phyloP scores from a whole-genome alignment of 2,888 invertebrate species.

The Andrena bucephala region DNA sequence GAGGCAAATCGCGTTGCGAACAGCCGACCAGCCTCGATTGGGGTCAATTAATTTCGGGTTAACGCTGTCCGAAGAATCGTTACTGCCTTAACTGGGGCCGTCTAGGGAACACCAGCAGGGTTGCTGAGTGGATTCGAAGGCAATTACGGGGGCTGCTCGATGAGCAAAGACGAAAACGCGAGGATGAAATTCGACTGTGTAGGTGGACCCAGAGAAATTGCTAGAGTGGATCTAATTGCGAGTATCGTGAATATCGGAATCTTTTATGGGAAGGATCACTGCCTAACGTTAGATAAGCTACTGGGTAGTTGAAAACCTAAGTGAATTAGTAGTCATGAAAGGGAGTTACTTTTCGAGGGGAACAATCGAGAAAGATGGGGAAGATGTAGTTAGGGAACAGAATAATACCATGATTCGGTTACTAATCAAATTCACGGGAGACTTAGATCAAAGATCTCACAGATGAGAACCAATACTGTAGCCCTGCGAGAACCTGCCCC shows the following conservation, averaged over 20 bases:
- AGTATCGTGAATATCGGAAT: too few species aligned
- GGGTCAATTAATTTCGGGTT: conserved; percentile 64
- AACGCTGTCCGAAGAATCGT: conserved; percentile 56
- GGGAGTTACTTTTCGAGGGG: not conserved
- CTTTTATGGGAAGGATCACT: not conserved
- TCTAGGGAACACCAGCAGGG: conserved; percentile 5
- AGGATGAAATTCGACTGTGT: not conserved
- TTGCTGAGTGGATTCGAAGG: conserved; percentile 8
- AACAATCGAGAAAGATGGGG: not conserved
- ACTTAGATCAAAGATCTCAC: not conserved
- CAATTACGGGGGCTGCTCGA: conserved; percentile 28
- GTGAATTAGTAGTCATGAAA: not conserved
- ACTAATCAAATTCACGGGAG: not conserved
- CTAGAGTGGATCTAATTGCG: too few species aligned
- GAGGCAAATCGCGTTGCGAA: conserved; percentile 61
- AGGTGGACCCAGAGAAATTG: not conserved
- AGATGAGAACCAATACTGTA: not conserved
- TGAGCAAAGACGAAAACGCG: not conserved
- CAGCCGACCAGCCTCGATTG: conserved; percentile 47
- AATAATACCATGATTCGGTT: not conserved
- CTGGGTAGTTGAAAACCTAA: not conserved
- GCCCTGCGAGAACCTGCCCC: not conserved
- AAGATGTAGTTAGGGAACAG: not conserved
- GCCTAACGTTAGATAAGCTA: not conserved
- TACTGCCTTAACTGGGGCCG: conserved; percentile 50